Percentiles rank a stretch among this genome's conserved stretches.
Evolutionary conservation across 1,140 invertebrate genomes (phyloP).

Genomic region (Drosophila sucinea): DNA sequence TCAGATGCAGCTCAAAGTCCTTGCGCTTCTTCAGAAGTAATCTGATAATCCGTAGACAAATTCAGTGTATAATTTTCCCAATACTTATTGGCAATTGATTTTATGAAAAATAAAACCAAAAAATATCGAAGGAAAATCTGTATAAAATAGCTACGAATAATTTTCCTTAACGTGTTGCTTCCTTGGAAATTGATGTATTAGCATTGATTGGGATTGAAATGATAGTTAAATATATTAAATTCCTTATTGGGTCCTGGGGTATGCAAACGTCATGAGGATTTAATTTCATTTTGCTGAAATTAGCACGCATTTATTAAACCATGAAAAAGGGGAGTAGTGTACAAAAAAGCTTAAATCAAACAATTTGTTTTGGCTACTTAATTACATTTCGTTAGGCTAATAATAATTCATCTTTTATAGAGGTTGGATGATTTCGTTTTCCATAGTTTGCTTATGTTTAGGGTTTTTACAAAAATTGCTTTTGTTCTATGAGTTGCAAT

Average conservation of each 20-base stretch:
- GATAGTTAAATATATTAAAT: neutral
- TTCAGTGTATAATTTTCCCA: too few relatives aligned
- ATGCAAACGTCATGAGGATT: neutral
- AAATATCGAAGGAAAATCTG: too few relatives aligned
- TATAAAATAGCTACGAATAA: too few relatives aligned
- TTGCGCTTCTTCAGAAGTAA: too few relatives aligned
- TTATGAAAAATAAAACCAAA: too few relatives aligned
- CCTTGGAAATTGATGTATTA: too few relatives aligned
- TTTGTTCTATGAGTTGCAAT: slow-evolving; percentile 30
- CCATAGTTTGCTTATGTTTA: slow-evolving; percentile 5
- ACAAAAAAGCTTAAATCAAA: slow-evolving; percentile 66
- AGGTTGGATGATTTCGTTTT: slow-evolving; percentile 35
- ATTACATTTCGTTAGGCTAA: slow-evolving; percentile 31
- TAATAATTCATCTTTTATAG: slow-evolving; percentile 33
- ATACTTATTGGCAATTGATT: too few relatives aligned
- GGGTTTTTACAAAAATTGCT: slow-evolving; percentile 29
- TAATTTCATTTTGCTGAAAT: slow-evolving; percentile 54
- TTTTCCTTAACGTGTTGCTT: too few relatives aligned
- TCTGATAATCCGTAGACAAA: too few relatives aligned
- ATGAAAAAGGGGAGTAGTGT: slow-evolving; percentile 58
- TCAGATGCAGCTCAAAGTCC: too few relatives aligned
- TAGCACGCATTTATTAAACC: slow-evolving; percentile 65
- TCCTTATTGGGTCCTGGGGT: neutral
- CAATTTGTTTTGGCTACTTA: slow-evolving; percentile 44
- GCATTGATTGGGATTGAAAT: too few relatives aligned